Evolutionary conservation across 2,888 invertebrate species (phyloP), one percentile per base, ranked within the genome.

Genomic region (Branchinecta sandiegonensis): DNA sequence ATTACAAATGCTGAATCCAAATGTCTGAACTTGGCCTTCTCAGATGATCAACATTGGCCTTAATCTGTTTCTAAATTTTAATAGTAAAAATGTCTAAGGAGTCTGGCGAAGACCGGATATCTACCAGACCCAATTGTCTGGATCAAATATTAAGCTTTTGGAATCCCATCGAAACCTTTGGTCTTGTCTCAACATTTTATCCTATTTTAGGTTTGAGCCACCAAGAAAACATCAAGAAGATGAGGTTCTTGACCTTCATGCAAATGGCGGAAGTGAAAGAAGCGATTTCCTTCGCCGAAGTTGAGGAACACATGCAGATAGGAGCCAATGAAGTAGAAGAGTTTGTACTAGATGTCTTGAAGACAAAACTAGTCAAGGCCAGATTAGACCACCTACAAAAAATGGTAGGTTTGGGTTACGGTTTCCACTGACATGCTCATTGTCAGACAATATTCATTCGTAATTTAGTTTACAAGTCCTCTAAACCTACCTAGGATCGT

Each of bases 231-330:
- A 84, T 94, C 80, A 90, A 93, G 76, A 99, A 99, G 80, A 97
- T 99, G 94, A 85, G 96, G 71, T 82, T 97, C 74, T 78, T 99
- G 68, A 92, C 96, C 0, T 94, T 99, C 77, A 96, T 99, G 92
- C 94, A 95, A 77, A 83, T 99, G 81, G 95, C 96, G 6, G 97
- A 99, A 78, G 87, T 85, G 68, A 88, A 88, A 76, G 88, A 91
- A 46, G 95, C 96, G 80, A 88, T 99, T 79, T 83, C 87, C n/a
- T 96, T 95, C 77, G 88, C 89, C 72, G 86, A 88, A 17, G 86
- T 99, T 71, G 87, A 90, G 74, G 83, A 86, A 67, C 94, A 96
- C 78, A 80, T 99, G 70, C 89, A 94, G 77, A 86, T 99, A 70
- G 82, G 82, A 68, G 86, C 89, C 71, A 87, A 89, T 71, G 89